phyloP scores from a whole-genome alignment of 2,888 invertebrate species.

The Lathronympha strigana region DNA sequence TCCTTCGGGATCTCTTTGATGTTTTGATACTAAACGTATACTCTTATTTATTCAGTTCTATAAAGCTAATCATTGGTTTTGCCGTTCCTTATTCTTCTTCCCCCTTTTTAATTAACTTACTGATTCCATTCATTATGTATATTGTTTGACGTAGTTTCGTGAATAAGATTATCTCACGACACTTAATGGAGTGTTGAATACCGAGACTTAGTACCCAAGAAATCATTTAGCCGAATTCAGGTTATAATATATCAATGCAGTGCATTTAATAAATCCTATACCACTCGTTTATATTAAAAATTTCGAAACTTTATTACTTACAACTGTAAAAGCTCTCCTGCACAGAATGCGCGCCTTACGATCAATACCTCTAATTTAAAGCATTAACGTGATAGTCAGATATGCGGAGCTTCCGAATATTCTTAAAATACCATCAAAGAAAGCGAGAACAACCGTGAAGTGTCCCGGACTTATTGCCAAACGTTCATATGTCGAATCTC shows the following conservation, averaged over 20 bases:
- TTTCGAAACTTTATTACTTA: neutral
- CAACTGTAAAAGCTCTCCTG: neutral
- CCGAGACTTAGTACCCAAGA: too few species aligned
- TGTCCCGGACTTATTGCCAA: constrained; percentile 69
- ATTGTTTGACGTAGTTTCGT: neutral
- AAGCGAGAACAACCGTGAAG: constrained; percentile 57
- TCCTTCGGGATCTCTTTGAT: neutral
- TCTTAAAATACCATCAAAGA: constrained; percentile 65
- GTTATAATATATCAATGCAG: too few species aligned
- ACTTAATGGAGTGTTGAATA: too few species aligned
- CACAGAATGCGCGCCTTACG: constrained; percentile 6
- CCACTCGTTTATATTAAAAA: neutral
- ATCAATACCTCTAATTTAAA: constrained; percentile 32
- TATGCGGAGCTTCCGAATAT: constrained; percentile 33
- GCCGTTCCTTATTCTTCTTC: neutral
- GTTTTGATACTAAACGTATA: too few species aligned
- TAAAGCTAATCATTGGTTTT: neutral
- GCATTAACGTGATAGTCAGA: constrained; percentile 25
- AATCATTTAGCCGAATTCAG: too few species aligned
- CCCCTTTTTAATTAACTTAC: neutral
- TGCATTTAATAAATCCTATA: too few species aligned
- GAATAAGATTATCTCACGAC: neutral
- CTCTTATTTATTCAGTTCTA: neutral
- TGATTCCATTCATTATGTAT: neutral
- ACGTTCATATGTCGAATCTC: constrained; percentile 67